phyloP scores from a whole-genome alignment of 2,113 vertebrate species.

The Neolamprologus devosi region DNA sequence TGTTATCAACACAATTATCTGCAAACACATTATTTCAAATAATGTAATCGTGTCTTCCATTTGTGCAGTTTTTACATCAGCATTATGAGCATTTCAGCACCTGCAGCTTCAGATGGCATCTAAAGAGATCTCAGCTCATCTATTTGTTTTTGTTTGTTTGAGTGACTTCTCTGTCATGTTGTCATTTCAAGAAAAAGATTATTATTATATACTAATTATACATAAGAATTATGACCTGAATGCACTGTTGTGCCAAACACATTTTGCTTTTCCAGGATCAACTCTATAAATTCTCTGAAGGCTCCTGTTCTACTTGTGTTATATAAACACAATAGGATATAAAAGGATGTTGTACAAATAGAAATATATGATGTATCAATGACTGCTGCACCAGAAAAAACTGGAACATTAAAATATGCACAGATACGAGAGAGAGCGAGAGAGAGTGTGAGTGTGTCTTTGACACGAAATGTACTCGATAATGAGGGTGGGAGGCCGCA shows the following conservation, averaged over 20 bases:
- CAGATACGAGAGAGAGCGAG: background rate
- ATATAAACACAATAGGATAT: background rate
- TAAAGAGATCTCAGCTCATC: background rate
- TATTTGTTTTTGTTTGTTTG: background rate
- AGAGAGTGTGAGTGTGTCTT: background rate
- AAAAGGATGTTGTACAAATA: background rate
- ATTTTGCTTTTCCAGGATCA: background rate
- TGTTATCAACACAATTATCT: background rate
- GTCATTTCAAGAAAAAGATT: background rate
- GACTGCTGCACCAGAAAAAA: background rate
- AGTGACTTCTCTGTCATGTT: background rate
- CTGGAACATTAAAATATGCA: background rate
- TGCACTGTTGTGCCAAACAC: background rate
- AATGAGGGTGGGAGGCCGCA: background rate
- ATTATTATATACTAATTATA: background rate
- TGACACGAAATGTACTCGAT: background rate
- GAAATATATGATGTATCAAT: background rate
- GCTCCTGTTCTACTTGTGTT: background rate
- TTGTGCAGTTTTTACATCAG: background rate
- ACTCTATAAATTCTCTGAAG: background rate
- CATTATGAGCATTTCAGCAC: background rate
- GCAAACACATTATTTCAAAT: background rate
- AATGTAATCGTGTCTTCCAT: background rate
- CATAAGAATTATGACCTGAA: background rate
- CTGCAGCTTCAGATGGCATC: background rate